These are phyloP conservation scores for Lithosia quadra DNA, from an alignment of 2,888 invertebrate species.

Conservation along the genomic window DNA sequence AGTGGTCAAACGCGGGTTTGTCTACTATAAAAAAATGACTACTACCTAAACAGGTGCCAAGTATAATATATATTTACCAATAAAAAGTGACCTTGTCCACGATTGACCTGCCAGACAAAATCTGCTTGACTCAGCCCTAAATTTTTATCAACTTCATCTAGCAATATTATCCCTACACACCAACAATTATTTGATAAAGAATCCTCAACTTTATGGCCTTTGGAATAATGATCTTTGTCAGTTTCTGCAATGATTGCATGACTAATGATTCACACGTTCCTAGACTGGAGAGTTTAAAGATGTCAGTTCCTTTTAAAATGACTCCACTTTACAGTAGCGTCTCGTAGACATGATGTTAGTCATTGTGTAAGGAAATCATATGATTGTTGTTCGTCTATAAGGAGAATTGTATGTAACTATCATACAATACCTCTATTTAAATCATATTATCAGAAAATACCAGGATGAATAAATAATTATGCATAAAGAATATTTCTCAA, in stretches of 20 bases:
- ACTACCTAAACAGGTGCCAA: background rate
- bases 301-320: constrained; percentile 71
- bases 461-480: too few relatives aligned
- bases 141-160: constrained; percentile 29
- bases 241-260: constrained; percentile 5
- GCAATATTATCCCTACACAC: background rate
- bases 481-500: too few relatives aligned
- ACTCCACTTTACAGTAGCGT: constrained; percentile 64
- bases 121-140: constrained; percentile 42
- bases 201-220: constrained; percentile 25
- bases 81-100: constrained; percentile 35
- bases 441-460: too few relatives aligned
- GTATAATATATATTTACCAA: constrained; percentile 17
- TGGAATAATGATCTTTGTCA: constrained; percentile 2
- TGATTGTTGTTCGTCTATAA: background rate
- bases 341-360: constrained; percentile 39
- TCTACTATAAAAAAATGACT: too few relatives aligned
- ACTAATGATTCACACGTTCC: constrained; percentile 39
- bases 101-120: constrained; percentile 48
- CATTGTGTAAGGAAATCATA: constrained; percentile 33
- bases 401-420: too few relatives aligned
- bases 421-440: too few relatives aligned
- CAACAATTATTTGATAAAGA: background rate
- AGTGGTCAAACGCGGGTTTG: too few relatives aligned
- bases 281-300: constrained; percentile 58